Conservation (phyloP, 2,888 invertebrate species). For the Ectobius pallidus region DNA sequence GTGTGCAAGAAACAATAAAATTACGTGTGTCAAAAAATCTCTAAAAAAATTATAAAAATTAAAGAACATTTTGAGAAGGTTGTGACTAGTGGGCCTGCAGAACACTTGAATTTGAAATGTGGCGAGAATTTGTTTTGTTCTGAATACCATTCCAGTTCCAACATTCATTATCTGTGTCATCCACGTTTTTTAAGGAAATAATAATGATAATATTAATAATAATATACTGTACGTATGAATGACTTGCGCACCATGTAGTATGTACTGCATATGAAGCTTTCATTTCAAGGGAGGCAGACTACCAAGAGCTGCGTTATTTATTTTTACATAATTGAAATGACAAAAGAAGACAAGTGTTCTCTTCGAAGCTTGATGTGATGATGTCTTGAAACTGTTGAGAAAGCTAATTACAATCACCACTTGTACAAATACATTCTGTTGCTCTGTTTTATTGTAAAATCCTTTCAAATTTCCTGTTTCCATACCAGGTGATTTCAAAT, state of each 20-base stretch:
- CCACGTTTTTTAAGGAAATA: conserved; percentile 29
- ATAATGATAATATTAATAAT: conserved; percentile 33
- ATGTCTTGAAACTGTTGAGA: background rate
- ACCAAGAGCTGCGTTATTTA: background rate
- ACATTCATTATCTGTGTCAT: conserved; percentile 33
- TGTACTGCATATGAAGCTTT: conserved; percentile 8
- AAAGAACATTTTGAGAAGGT: conserved; percentile 32
- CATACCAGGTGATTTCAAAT: too few relatives aligned
- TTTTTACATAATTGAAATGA: background rate
- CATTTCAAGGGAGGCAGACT: background rate
- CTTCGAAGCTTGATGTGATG: background rate
- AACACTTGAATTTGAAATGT: conserved; percentile 3
- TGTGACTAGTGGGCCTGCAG: conserved; percentile 34
- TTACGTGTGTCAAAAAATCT: background rate
- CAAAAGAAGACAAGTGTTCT: background rate
- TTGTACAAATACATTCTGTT: background rate
- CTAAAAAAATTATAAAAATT: conserved; percentile 20
- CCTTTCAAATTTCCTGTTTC: too few relatives aligned
- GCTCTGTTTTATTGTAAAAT: too few relatives aligned
- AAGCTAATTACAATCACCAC: conserved; percentile 2
- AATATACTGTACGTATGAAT: too few relatives aligned
- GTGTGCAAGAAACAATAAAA: conserved; percentile 31
- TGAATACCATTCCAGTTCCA: conserved; percentile 36
- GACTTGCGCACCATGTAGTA: conserved; percentile 37
- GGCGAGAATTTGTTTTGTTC: conserved; percentile 21